phyloP scores from a whole-genome alignment of 2,797 vertebrate species.

The Bovichtus diacanthus region DNA sequence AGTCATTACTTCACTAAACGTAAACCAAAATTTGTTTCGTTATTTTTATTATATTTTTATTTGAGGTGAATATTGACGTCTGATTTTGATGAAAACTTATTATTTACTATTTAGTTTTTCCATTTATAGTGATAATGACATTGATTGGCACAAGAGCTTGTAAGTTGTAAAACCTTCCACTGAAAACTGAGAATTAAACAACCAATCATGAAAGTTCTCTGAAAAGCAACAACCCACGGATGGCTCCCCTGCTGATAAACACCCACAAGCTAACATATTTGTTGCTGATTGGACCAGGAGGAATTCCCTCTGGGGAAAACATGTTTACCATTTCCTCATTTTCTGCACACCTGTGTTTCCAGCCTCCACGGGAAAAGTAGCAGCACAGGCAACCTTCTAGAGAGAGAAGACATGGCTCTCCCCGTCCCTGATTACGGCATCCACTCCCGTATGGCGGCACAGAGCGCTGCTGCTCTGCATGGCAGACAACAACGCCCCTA shows the following conservation, averaged over 20 bases:
- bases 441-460: slow-evolving; percentile 85
- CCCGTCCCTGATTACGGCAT: slow-evolving; percentile 88
- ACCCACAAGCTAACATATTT: neutral
- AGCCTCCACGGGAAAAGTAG: slow-evolving; percentile 95
- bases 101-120: no score
- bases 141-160: neutral
- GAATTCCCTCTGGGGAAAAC: neutral
- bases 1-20: neutral
- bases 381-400: slow-evolving; percentile 97
- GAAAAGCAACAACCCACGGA: neutral
- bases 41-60: neutral
- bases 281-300: neutral
- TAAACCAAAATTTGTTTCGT: neutral
- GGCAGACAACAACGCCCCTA: slow-evolving; percentile 91
- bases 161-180: neutral
- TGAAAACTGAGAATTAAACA: neutral
- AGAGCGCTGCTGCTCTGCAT: slow-evolving; percentile 72
- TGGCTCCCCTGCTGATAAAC: slow-evolving; percentile 5
- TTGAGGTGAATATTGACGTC: neutral
- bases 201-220: neutral
- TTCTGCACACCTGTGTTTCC: slow-evolving; percentile 25
- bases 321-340: slow-evolving; percentile 1
- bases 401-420: slow-evolving; percentile 90
- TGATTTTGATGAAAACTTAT: neutral
- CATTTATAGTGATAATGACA: neutral